These are phyloP conservation scores for Apostichopus leukothele DNA, from an alignment of 53 echinoderm and acorn worm species.

Conservation along the genomic window DNA sequence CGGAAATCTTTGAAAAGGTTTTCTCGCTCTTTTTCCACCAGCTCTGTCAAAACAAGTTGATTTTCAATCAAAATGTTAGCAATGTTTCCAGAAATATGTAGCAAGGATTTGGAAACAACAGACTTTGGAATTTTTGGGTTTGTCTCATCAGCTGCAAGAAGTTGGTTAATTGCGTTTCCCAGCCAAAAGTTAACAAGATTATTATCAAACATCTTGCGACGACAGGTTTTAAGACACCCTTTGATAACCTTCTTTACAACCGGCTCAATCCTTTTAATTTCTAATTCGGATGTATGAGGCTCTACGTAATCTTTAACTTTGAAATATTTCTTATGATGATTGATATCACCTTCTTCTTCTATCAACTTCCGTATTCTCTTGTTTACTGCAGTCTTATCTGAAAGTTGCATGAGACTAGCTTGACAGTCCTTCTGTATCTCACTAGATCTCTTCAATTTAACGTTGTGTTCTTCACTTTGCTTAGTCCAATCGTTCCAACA, in stretches of 20 bases:
- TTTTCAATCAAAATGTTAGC: background rate
- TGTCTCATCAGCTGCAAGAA: background rate
- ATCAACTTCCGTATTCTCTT: background rate
- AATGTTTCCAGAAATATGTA: background rate
- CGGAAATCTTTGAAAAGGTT: constrained; percentile 5
- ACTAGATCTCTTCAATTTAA: background rate
- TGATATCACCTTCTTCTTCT: background rate
- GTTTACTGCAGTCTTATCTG: background rate
- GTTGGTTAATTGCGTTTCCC: background rate
- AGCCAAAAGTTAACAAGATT: background rate
- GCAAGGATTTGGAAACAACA: background rate
- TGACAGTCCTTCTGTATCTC: background rate
- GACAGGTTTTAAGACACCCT: background rate
- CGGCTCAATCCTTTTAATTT: background rate
- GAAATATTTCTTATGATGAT: background rate
- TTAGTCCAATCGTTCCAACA: constrained; percentile 4
- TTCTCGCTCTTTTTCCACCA: background rate
- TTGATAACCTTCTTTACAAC: background rate
- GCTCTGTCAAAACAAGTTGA: background rate
- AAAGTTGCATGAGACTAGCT: constrained; percentile 16
- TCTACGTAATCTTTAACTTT: background rate
- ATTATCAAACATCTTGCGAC: background rate
- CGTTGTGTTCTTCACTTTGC: background rate
- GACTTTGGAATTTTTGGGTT: constrained; percentile 3
- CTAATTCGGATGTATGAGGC: background rate